These are phyloP conservation scores for Cydia fagiglandana DNA, from an alignment of 1,140 invertebrate genomes.

Conservation along the genomic window DNA sequence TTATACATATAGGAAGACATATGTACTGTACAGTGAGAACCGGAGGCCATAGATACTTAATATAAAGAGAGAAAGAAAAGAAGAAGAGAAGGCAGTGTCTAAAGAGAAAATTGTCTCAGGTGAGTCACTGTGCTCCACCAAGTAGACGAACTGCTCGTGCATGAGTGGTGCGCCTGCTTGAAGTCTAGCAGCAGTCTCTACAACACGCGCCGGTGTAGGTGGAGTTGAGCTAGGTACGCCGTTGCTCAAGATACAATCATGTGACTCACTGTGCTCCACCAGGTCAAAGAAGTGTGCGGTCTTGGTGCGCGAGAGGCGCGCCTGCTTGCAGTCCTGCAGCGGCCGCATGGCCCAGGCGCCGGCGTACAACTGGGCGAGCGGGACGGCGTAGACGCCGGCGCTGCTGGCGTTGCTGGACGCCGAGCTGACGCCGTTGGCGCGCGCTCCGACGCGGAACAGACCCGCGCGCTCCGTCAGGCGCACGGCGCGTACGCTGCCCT, in stretches of 20 bases:
- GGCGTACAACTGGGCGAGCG: slow-evolving; percentile 59
- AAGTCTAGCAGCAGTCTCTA: slow-evolving; percentile 71
- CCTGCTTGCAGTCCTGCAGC: slow-evolving; percentile 72
- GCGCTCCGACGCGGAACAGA: slow-evolving; percentile 63
- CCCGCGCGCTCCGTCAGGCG: slow-evolving; percentile 66
- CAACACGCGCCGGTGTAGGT: slow-evolving; percentile 55
- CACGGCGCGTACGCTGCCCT: slow-evolving; percentile 65
- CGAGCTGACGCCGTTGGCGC: slow-evolving; percentile 52
- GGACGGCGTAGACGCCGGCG: slow-evolving; percentile 69
- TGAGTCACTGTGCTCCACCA: slow-evolving; percentile 67
- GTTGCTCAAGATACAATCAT: slow-evolving; percentile 41
- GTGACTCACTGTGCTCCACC: slow-evolving; percentile 59
- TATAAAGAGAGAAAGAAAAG: too few relatives aligned
- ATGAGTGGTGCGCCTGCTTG: slow-evolving; percentile 67
- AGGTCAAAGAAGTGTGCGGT: slow-evolving; percentile 72
- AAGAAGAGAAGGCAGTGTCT: too few relatives aligned
- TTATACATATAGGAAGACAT: too few relatives aligned
- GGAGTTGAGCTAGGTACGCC: slow-evolving; percentile 68
- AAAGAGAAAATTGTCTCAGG: slow-evolving; percentile 54
- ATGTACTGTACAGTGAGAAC: too few relatives aligned
- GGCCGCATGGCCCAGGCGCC: slow-evolving; percentile 74
- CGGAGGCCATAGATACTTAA: too few relatives aligned
- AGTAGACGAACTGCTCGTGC: slow-evolving; percentile 70
- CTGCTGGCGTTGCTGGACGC: slow-evolving; percentile 65
- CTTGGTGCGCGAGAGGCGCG: slow-evolving; percentile 66